A percentile compares a stretch with the other conserved stretches of the same genome.
Conservation (phyloP, 2,113 vertebrate species). For the Onychostruthus taczanowskii region DNA sequence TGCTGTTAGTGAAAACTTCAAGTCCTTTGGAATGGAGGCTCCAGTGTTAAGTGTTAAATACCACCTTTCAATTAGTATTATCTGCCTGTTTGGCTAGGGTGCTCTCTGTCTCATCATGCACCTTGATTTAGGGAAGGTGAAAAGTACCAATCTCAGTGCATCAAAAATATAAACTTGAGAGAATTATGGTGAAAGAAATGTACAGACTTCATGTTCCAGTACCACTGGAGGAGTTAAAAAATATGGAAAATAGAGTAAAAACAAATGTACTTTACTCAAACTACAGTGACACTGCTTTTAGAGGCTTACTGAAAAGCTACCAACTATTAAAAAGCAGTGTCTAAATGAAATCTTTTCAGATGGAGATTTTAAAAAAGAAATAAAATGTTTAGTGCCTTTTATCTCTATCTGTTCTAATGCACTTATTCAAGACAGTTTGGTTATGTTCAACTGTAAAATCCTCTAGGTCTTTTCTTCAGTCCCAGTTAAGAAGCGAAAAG, state of each 20-base stretch:
- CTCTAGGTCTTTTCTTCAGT: slow-evolving; percentile 47
- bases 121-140: not conserved
- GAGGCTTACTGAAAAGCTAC: slow-evolving; percentile 62
- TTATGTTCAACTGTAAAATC: slow-evolving; percentile 73
- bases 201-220: not conserved
- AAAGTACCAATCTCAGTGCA: not conserved
- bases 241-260: slow-evolving; percentile 26
- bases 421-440: slow-evolving; percentile 73
- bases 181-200: not conserved
- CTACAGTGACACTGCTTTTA: slow-evolving; percentile 42
- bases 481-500: slow-evolving; percentile 62
- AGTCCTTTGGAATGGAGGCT: not conserved
- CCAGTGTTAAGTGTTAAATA: not conserved
- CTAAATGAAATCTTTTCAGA: slow-evolving; percentile 66
- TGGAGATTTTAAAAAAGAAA: slow-evolving; percentile 26
- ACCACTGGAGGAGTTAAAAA: slow-evolving; percentile 47
- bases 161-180: not conserved
- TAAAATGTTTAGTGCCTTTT: slow-evolving; percentile 68
- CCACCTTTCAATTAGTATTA: not conserved
- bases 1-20: not conserved
- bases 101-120: not conserved
- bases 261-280: slow-evolving; percentile 15
- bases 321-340: slow-evolving; percentile 61
- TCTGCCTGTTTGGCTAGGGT: not conserved
- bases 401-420: slow-evolving; percentile 69